Evolutionary conservation across 2,888 invertebrate species (phyloP).

Genomic region (Prionchulus punctatus): DNA sequence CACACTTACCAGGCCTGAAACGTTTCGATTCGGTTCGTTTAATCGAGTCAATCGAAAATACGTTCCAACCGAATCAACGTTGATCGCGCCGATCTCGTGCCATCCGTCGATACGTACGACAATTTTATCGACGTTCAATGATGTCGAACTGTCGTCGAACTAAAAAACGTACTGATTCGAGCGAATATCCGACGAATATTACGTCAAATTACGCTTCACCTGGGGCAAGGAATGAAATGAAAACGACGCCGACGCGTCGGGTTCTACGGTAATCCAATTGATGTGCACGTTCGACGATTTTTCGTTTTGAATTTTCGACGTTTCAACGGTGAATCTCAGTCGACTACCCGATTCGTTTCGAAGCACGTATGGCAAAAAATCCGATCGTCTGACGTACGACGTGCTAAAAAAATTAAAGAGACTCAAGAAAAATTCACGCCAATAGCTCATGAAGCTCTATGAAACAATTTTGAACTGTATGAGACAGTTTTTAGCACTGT

Average conservation of each 20-base stretch:
- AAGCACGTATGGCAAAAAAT: conserved; percentile 84
- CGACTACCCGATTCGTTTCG: conserved; percentile 75
- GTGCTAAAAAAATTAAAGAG: not conserved
- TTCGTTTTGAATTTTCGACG: too few species aligned
- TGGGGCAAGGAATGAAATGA: not conserved
- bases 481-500: too few species aligned
- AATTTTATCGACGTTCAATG: conserved; percentile 78
- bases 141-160: too few species aligned
- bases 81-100: conserved; percentile 67
- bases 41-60: conserved; percentile 49
- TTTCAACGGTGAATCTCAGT: conserved; percentile 60
- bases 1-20: too few species aligned
- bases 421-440: not conserved
- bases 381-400: conserved; percentile 56
- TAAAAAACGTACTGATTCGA: too few species aligned
- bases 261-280: too few species aligned
- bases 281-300: too few species aligned
- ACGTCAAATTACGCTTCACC: not conserved
- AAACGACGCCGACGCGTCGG: too few species aligned
- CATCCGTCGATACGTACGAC: conserved; percentile 76
- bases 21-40: not conserved
- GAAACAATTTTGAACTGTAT: too few species aligned
- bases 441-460: not conserved
- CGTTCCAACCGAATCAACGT: conserved; percentile 83
- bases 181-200: conserved; percentile 56